Evolutionary conservation across 2,113 vertebrate species (phyloP).

Genomic region (Chaetura pelagica): DNA sequence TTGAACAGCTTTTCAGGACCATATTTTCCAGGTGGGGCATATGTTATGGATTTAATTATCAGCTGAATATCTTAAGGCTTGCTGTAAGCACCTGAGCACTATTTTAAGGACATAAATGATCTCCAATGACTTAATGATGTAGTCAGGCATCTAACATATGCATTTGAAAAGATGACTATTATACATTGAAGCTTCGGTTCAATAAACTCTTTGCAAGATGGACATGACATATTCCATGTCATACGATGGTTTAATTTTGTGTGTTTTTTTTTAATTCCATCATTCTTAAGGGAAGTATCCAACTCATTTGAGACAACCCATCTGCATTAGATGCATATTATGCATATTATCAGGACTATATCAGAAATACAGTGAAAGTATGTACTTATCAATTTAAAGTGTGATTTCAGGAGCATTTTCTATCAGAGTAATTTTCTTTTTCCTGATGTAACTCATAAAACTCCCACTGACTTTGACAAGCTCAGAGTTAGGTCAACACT

Average conservation of each 20-base stretch:
- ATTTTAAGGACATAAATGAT: slow-evolving; percentile 10
- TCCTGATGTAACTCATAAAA: not conserved
- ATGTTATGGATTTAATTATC: slow-evolving; percentile 53
- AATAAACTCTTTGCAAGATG: not conserved
- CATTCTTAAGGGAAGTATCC: not conserved
- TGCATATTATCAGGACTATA: not conserved
- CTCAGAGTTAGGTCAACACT: not conserved
- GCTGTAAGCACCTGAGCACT: not conserved
- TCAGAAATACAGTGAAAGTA: not conserved
- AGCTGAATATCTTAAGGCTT: slow-evolving; percentile 24
- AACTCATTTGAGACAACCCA: not conserved
- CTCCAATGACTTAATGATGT: not conserved
- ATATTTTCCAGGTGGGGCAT: slow-evolving; percentile 49
- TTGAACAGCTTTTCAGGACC: slow-evolving; percentile 23
- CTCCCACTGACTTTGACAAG: not conserved
- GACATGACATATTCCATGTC: not conserved
- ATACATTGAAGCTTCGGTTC: not conserved
- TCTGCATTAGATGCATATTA: not conserved
- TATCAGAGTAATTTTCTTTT: not conserved
- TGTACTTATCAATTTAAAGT: not conserved
- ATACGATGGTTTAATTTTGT: not conserved
- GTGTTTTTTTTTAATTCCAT: not conserved
- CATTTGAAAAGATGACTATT: not conserved
- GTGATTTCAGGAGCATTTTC: slow-evolving; percentile 1
- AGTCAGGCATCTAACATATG: not conserved